Evolutionary conservation across 2,113 vertebrate species (phyloP).

Genomic region (Tympanuchus pallidicinctus): DNA sequence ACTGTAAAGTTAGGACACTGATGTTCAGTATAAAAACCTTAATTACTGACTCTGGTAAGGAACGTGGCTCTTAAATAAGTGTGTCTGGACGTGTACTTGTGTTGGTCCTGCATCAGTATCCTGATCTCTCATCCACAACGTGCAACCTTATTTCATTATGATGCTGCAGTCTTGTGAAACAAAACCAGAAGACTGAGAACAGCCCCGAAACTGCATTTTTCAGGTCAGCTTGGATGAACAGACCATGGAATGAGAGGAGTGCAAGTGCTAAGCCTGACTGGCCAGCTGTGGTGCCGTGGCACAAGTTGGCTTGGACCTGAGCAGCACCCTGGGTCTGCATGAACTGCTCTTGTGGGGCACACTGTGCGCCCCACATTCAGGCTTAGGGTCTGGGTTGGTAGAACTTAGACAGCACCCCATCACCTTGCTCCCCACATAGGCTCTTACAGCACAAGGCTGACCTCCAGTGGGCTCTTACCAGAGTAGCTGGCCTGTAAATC

Average conservation of each 20-base stretch:
- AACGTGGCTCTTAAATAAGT: not conserved
- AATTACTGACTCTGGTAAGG: not conserved
- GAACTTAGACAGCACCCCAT: not conserved
- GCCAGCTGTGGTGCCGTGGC: not conserved
- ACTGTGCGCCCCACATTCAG: rapidly evolving
- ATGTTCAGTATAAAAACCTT: not conserved
- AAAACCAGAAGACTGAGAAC: not conserved
- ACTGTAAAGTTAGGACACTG: not conserved
- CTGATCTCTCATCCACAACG: not conserved
- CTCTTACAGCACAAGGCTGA: conserved; percentile 54
- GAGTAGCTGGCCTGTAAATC: not conserved
- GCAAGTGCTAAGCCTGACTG: not conserved
- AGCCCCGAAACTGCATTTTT: not conserved
- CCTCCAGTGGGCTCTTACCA: conserved; percentile 63
- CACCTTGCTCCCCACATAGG: not conserved
- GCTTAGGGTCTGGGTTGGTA: not conserved
- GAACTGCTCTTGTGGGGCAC: not conserved
- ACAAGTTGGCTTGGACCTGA: rapidly evolving
- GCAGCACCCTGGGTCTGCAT: not conserved
- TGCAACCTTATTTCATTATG: not conserved
- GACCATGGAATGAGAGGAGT: not conserved
- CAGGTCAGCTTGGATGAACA: not conserved
- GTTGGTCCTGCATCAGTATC: not conserved
- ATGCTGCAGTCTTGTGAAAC: not conserved
- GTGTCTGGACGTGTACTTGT: not conserved